phyloP scores from a whole-genome alignment of 2,888 invertebrate species.

The Uropetala carovei region DNA sequence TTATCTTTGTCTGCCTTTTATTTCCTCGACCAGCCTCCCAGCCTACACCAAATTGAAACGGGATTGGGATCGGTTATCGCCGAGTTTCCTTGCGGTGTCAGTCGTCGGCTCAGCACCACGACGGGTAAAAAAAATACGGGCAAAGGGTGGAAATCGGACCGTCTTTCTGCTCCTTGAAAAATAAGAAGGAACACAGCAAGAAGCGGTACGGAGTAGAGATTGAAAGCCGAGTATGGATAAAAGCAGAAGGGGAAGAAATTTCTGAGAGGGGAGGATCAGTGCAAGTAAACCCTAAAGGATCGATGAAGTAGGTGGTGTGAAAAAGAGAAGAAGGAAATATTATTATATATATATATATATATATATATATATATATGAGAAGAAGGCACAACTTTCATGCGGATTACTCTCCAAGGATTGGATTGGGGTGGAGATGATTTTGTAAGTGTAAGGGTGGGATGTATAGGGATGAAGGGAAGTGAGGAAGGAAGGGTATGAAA shows the following conservation, averaged over 20 bases:
- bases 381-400: no score
- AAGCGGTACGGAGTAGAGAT: background rate
- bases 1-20: background rate
- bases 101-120: background rate
- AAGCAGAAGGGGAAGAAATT: background rate
- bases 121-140: background rate
- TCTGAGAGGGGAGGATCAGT: background rate
- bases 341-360: no score
- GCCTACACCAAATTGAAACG: background rate
- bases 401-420: no score
- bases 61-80: background rate
- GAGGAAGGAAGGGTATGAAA: background rate
- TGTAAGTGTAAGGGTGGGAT: background rate
- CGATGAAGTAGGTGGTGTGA: background rate
- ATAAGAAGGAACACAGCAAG: background rate
- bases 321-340: background rate
- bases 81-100: background rate
- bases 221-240: background rate
- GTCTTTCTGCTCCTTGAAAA: background rate
- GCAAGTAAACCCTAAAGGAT: background rate
- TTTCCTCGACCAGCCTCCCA: background rate
- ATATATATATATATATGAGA: no score
- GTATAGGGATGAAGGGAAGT: background rate
- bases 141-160: background rate
- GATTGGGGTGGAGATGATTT: no score